A percentile compares a stretch with the other conserved stretches of the same genome.
Conservation (phyloP, 2,797 vertebrate species). For the Perodicticus potto region DNA sequence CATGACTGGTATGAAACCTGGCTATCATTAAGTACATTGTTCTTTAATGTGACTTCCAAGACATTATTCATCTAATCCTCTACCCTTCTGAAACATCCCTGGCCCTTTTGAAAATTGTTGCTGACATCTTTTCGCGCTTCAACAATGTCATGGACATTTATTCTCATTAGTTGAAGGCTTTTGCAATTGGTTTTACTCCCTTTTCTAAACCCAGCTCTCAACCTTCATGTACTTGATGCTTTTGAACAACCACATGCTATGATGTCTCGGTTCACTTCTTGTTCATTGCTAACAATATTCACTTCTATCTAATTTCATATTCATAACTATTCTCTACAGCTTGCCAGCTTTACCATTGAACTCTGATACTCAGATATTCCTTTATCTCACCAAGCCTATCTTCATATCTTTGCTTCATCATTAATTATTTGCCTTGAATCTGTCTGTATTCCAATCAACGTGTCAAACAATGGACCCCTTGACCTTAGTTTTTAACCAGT, state of each 20-base stretch:
- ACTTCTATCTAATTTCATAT: background rate
- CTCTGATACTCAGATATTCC: background rate
- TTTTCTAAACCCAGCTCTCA: background rate
- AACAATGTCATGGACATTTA: conserved; percentile 1
- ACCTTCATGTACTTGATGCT: background rate
- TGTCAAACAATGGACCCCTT: background rate
- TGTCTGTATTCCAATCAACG: background rate
- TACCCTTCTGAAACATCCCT: background rate
- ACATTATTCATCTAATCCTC: background rate
- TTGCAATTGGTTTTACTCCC: background rate
- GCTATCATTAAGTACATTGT: conserved; percentile 2
- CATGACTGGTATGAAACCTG: conserved; percentile 32
- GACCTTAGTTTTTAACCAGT: background rate
- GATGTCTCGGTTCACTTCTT: background rate
- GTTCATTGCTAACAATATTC: background rate
- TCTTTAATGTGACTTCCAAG: conserved; percentile 42
- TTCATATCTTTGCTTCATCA: background rate
- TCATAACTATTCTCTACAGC: background rate
- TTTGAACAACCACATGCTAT: background rate
- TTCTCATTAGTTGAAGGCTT: conserved; percentile 19
- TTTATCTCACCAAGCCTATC: background rate
- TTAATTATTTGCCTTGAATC: background rate
- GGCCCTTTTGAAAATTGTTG: conserved; percentile 28
- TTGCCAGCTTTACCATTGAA: background rate
- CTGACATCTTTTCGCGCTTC: conserved; percentile 16